A percentile compares a stretch with the other conserved stretches of the same genome.
These are phyloP conservation scores for Stegastes partitus DNA, from an alignment of 2,113 vertebrate genomes.

Conservation along the genomic window DNA sequence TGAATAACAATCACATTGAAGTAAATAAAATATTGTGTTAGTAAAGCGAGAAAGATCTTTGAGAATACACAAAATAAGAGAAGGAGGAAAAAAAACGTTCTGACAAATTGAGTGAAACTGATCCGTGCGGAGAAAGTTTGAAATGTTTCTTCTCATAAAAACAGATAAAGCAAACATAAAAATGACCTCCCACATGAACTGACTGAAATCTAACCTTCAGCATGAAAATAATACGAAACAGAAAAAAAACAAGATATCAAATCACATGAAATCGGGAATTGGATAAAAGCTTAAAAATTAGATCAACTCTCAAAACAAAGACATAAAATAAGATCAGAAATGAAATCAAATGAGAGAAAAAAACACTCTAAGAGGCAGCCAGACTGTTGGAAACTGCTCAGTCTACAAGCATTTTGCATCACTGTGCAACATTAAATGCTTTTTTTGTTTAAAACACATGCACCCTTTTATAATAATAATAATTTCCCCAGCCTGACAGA, in stretches of 20 bases:
- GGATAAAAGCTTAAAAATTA: conserved; percentile 40
- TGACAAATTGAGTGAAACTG: conserved; percentile 3
- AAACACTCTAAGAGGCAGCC: neutral
- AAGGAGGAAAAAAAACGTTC: neutral
- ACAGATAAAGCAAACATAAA: conserved; percentile 7
- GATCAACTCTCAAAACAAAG: conserved; percentile 37
- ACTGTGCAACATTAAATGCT: conserved; percentile 14
- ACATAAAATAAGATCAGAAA: conserved; percentile 40
- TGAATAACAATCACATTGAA: conserved; percentile 3
- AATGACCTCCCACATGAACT: neutral
- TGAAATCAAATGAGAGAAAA: conserved; percentile 43
- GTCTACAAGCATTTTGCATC: conserved; percentile 30
- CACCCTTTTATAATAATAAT: conserved; percentile 30
- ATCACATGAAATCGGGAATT: conserved; percentile 20
- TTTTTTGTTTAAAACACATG: conserved; percentile 42
- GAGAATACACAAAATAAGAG: neutral
- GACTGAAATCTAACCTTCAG: conserved; percentile 22
- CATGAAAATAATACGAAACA: neutral
- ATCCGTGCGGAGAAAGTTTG: neutral
- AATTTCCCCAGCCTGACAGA: conserved; percentile 6
- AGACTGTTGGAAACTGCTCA: conserved; percentile 9
- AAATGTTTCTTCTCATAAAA: conserved; percentile 1
- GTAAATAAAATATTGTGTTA: neutral
- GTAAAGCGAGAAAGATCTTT: neutral
- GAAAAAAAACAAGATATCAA: conserved; percentile 26